phyloP scores from a whole-genome alignment of 2,888 invertebrate species.

The Orthonychiurus folsomi region DNA sequence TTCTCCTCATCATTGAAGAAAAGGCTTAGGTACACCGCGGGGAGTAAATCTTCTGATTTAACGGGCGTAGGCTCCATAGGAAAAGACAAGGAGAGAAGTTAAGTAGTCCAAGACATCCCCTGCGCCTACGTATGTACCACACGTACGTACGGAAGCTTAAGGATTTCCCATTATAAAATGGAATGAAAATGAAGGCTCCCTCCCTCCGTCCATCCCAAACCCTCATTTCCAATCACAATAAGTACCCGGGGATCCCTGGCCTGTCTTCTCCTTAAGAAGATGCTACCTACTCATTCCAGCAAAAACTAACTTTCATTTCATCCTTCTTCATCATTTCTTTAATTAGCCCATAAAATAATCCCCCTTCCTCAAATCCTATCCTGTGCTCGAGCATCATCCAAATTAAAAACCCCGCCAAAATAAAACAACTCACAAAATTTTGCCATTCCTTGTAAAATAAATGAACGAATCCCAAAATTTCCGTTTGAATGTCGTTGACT shows the following conservation, averaged over 20 bases:
- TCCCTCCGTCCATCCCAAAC: background rate
- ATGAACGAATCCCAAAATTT: no score
- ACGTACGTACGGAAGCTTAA: no score
- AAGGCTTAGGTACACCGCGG: background rate
- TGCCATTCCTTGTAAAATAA: no score
- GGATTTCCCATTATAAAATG: no score
- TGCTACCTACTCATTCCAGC: background rate
- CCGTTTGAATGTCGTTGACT: no score
- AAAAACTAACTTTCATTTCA: background rate
- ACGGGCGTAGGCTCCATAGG: background rate
- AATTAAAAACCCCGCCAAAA: no score
- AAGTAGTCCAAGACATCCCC: no score
- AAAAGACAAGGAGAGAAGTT: background rate
- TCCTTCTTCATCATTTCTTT: background rate
- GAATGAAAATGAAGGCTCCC: background rate
- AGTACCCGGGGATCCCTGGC: background rate
- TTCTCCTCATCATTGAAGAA: no score
- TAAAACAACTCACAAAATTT: no score
- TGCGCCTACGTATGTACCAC: no score
- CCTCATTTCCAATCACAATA: background rate
- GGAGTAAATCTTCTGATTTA: background rate
- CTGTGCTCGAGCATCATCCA: no score
- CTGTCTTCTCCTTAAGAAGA: background rate
- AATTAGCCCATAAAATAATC: background rate
- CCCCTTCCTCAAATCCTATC: background rate